Evolutionary conservation across 2,113 vertebrate genomes (phyloP).

Genomic region (Cacatua alba): DNA sequence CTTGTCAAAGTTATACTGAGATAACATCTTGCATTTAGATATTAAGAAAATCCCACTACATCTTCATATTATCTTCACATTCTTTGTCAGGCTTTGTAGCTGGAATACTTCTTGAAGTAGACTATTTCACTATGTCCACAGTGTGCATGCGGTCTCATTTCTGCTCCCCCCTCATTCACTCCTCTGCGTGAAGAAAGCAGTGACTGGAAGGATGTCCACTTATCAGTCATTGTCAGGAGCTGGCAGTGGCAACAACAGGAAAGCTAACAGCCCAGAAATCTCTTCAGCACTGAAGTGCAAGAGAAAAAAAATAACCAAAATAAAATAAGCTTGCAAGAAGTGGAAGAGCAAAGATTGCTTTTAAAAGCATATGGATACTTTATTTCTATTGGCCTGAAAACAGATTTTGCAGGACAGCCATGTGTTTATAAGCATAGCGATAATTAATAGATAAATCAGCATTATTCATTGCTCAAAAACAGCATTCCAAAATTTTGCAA

Average conservation of each 20-base stretch:
- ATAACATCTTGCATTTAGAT: not conserved
- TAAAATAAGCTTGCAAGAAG: not conserved
- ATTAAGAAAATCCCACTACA: not conserved
- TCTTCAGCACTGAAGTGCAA: not conserved
- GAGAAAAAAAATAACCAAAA: not conserved
- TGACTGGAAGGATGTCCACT: not conserved
- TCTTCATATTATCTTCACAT: not conserved
- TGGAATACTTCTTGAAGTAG: not conserved
- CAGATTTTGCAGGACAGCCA: not conserved
- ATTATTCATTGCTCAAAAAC: not conserved
- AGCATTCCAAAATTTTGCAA: not conserved
- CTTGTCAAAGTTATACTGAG: not conserved
- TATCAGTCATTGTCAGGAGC: not conserved
- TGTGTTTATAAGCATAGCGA: not conserved
- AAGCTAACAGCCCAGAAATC: not conserved
- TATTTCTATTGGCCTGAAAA: not conserved
- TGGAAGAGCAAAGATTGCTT: not conserved
- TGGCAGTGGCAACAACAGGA: not conserved
- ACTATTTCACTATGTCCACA: not conserved
- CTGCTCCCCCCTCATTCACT: not conserved
- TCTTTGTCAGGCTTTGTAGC: not conserved
- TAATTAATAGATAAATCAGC: not conserved
- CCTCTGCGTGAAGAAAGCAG: not conserved
- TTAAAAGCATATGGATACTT: not conserved
- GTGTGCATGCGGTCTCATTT: not conserved